Conservation (phyloP, 2,797 vertebrate genomes). For the Ptychobarbus kaznakovi region DNA sequence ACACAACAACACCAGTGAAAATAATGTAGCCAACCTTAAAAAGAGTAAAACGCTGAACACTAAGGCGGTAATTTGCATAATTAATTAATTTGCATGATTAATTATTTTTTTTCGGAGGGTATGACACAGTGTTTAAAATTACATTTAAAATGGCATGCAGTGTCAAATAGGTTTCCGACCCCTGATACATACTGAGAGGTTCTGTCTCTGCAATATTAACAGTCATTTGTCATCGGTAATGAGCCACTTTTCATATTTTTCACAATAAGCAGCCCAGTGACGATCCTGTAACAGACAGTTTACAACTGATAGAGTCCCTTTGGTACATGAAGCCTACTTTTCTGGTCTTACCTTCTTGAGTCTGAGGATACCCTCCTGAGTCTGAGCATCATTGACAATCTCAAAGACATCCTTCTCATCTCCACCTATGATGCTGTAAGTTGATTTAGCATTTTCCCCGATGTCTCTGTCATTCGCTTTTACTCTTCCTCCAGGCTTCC, state of each 20-base stretch:
- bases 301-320: constrained; percentile 40
- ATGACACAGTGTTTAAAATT: constrained; percentile 35
- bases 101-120: constrained; percentile 15
- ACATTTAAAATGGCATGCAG: not conserved
- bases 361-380: constrained; percentile 92
- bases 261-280: constrained; percentile 17
- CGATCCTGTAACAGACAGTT: constrained; percentile 40
- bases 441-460: constrained; percentile 93
- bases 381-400: constrained; percentile 88
- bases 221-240: constrained; percentile 45
- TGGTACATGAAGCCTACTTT: constrained; percentile 17
- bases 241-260: constrained; percentile 46
- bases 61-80: constrained; percentile 6
- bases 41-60: constrained; percentile 3
- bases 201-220: constrained; percentile 34
- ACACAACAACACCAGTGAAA: constrained; percentile 4
- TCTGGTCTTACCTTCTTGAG: constrained; percentile 87
- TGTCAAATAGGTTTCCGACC: constrained; percentile 31
- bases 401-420: constrained; percentile 92
- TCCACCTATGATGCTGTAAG: constrained; percentile 92
- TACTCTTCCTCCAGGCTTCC: constrained; percentile 89
- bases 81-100: constrained; percentile 40
- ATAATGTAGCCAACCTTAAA: not conserved
- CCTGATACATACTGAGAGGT: constrained; percentile 32
- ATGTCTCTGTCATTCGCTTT: constrained; percentile 93